Evolutionary conservation across 1,140 invertebrate species (phyloP).

Genomic region (Brachionus koreanus): DNA sequence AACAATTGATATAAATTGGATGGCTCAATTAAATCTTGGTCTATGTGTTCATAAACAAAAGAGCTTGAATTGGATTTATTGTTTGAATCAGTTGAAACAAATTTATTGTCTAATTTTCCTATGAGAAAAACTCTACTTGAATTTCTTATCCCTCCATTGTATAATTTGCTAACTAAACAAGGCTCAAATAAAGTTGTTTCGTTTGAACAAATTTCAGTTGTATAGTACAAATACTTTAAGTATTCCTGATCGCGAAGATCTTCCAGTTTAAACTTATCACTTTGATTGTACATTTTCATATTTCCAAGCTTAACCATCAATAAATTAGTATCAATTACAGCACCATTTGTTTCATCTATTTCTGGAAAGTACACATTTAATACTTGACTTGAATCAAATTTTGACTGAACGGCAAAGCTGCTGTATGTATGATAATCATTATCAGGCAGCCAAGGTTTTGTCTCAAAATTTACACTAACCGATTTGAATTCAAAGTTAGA

Average conservation of each 20-base stretch:
- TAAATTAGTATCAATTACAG: background rate
- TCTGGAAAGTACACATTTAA: background rate
- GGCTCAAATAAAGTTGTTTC: background rate
- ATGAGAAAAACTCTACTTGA: background rate
- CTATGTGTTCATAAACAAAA: background rate
- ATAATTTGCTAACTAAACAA: background rate
- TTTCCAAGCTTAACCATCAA: background rate
- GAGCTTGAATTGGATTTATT: background rate
- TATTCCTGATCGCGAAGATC: constrained; percentile 16
- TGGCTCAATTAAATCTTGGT: background rate
- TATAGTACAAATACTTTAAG: background rate
- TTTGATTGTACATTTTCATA: background rate
- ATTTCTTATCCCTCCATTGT: background rate
- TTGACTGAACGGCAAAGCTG: background rate
- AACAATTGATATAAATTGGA: constrained; percentile 21
- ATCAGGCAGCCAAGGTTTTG: background rate
- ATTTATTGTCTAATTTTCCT: background rate
- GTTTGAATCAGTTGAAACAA: background rate
- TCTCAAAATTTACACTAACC: background rate
- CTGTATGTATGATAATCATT: background rate
- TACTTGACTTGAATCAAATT: background rate
- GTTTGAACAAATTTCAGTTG: background rate
- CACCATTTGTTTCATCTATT: background rate
- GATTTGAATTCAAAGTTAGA: background rate
- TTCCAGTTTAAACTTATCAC: background rate